Base-by-base conservation (phyloP, 1,140 invertebrate species). In the Lepidurus packardi region DNA sequence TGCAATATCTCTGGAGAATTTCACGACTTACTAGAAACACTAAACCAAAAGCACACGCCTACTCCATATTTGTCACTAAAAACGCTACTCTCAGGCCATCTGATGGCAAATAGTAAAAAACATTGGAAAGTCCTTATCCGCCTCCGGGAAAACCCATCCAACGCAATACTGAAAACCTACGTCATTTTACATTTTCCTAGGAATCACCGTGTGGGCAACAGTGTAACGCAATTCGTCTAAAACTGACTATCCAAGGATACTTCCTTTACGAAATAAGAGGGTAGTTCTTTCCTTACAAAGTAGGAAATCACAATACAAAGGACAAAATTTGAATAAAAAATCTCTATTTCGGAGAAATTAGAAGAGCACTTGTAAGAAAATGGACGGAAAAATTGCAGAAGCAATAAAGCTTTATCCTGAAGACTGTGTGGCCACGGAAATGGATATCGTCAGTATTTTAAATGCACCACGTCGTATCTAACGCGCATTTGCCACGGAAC, bases 401-500 rank as follows among this genome's bases (percentile, higher is more conserved):
- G 53, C 21, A 1, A 65, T n/a, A 65, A 21, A n/a, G 16, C 53
- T 0, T 21, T 21, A 65, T 16, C 16, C 7, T 16, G 21, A n/a
- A n/a, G 10, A 7, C 10, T 1, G 9, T 65, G 2, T 65, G 21
- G 53, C 7, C 53, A 7, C 8, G 13, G 16, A 16, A 65, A 65
- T 7, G 13, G 53, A 7, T 9, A n/a, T 21, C 10, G n/a, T 13
- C 3, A 1, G 21, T 16, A 21, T 13, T 7, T 77, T 44, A 77
- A 77, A 11, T 74, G 73, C 93, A 95, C 91, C 92, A 95, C 24
- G 89, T 87, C 24, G 82, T 75, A 83, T 94, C 92, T 75, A 88
- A 82, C 78, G 90, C 86, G 83, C 94, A 96, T 86, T 95, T 95
- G 43, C 92, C 93, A 85, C 91, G 88, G 82, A 92, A 94, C 94